These are phyloP conservation scores for Drosophila mauritiana DNA, from an alignment of 1,140 invertebrate species.

Conservation along the genomic window DNA sequence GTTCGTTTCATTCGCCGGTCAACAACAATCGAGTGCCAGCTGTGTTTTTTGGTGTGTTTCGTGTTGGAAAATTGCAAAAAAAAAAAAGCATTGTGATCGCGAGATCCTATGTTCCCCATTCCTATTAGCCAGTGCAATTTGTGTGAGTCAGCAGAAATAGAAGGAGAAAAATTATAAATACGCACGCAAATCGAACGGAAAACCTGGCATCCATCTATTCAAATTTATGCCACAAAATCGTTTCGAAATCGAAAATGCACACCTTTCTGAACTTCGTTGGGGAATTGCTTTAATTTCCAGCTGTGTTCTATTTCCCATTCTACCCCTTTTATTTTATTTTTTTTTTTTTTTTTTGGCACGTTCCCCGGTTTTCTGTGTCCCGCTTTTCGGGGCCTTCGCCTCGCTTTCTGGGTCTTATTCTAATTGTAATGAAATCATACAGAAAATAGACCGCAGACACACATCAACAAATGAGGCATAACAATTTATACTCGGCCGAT, in stretches of 20 bases:
- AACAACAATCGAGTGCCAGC: conserved; percentile 21
- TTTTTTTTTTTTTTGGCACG: conserved; percentile 20
- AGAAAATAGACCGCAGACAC: conserved; percentile 59
- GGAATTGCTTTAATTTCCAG: conserved; percentile 56
- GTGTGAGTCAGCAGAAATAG: conserved; percentile 41
- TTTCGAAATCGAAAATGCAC: conserved; percentile 33
- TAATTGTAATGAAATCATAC: conserved; percentile 62
- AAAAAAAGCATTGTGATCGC: conserved; percentile 14
- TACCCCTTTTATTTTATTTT: too few relatives aligned
- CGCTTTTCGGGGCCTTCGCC: conserved; percentile 33
- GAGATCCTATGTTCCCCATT: conserved; percentile 1
- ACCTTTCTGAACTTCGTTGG: conserved; percentile 67
- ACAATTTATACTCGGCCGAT: conserved; percentile 42
- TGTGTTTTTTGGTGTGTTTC: conserved; percentile 23
- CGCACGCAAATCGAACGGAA: conserved; percentile 20
- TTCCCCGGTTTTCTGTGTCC: conserved; percentile 9
- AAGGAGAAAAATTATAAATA: conserved; percentile 7
- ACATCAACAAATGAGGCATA: conserved; percentile 24
- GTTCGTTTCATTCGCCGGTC: conserved; percentile 14
- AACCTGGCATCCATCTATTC: conserved; percentile 16
- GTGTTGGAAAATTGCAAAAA: neutral
- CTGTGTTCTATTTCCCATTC: conserved; percentile 30
- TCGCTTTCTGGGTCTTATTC: conserved; percentile 32
- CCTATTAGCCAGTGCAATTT: conserved; percentile 45
- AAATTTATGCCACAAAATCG: conserved; percentile 17